phyloP scores from a whole-genome alignment of 2,888 invertebrate genomes.

The Epistrophe eligans region DNA sequence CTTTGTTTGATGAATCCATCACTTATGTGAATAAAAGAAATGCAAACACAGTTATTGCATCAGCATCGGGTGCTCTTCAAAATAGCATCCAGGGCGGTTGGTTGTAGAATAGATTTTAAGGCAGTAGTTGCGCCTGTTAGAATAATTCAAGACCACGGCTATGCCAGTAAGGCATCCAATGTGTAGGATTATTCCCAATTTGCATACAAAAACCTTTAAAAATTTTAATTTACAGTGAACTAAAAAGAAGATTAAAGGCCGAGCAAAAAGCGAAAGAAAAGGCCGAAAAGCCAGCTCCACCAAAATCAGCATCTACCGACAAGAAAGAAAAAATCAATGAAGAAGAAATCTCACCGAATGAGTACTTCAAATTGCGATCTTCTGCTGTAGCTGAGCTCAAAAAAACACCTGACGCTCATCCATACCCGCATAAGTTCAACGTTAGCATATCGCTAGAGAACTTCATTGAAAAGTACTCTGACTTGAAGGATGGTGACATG shows the following conservation, averaged over 20 bases:
- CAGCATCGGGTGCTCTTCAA: slow-evolving; percentile 35
- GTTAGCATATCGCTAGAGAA: slow-evolving; percentile 94
- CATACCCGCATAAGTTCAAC: slow-evolving; percentile 99
- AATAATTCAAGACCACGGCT: slow-evolving; percentile 23
- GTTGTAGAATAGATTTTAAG: background rate
- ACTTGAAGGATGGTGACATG: slow-evolving; percentile 90
- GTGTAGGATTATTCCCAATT: slow-evolving; percentile 35
- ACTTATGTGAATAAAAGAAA: slow-evolving; percentile 20
- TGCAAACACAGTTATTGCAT: slow-evolving; percentile 53
- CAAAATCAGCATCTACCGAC: slow-evolving; percentile 83
- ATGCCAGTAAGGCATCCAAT: slow-evolving; percentile 53
- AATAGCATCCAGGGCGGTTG: background rate
- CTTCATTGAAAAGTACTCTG: slow-evolving; percentile 92
- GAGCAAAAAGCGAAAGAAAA: slow-evolving; percentile 97
- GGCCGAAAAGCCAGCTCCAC: slow-evolving; percentile 88
- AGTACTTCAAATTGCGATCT: slow-evolving; percentile 95
- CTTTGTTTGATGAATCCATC: background rate
- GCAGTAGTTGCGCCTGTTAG: background rate
- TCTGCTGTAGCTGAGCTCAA: slow-evolving; percentile 93
- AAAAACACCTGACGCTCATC: slow-evolving; percentile 87
- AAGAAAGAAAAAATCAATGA: slow-evolving; percentile 84
- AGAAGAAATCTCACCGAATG: slow-evolving; percentile 96
- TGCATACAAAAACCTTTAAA: background rate
- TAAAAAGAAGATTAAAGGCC: slow-evolving; percentile 95
- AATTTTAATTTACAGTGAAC: slow-evolving; percentile 88